Evolutionary conservation across 64 coral and sea anemone species (phyloP).

Genomic region (Montipora cactus): DNA sequence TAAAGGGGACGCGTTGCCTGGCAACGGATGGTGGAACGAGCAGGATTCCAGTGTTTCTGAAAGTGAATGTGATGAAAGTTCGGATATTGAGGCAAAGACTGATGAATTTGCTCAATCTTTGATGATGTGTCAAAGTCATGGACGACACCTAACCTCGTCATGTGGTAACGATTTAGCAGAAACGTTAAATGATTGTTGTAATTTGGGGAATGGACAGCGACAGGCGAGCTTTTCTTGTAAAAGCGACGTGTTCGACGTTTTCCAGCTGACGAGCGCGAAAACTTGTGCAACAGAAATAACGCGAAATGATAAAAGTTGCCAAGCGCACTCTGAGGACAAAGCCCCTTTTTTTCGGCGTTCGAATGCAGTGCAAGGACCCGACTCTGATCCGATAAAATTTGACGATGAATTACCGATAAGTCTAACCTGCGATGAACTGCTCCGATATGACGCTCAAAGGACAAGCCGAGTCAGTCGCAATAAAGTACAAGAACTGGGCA

Average conservation of each 20-base stretch:
- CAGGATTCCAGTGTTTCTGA: neutral
- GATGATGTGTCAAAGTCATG: neutral
- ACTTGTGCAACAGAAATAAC: neutral
- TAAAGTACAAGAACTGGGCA: neutral
- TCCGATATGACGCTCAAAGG: neutral
- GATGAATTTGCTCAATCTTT: neutral
- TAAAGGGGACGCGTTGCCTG: neutral
- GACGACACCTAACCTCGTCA: neutral
- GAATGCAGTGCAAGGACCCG: neutral
- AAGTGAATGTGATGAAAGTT: neutral
- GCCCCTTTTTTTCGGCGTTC: neutral
- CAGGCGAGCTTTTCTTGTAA: neutral
- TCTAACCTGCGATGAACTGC: neutral
- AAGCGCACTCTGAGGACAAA: too few relatives aligned
- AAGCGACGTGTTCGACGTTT: neutral
- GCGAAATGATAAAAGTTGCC: neutral
- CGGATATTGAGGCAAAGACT: neutral
- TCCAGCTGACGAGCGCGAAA: constrained; percentile 12
- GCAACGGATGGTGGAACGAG: constrained; percentile 37
- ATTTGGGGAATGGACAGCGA: neutral
- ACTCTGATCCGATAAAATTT: neutral
- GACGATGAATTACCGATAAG: neutral
- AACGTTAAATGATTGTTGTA: neutral
- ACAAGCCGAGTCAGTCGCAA: neutral
- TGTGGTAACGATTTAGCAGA: neutral